Conservation (phyloP, 2,888 invertebrate genomes). For the Monochamus alternatus region DNA sequence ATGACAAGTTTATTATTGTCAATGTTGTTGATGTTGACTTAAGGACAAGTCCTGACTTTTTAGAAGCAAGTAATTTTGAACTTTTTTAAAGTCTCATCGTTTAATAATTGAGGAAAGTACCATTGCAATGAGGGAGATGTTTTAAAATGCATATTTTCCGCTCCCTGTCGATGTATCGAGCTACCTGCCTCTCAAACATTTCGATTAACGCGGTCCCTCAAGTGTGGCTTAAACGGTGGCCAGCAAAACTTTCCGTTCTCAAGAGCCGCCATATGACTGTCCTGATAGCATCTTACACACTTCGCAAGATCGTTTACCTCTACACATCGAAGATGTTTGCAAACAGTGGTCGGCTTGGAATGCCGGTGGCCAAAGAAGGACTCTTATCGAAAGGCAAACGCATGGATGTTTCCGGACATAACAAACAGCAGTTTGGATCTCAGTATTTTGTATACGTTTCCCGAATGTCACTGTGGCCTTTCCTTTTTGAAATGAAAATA, state of each 20-base stretch:
- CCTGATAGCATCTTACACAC: constrained; percentile 25
- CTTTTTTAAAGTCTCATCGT: no score
- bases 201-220: constrained; percentile 14
- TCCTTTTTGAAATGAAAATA: no score
- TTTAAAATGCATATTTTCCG: neutral
- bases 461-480: no score
- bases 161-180: neutral
- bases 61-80: no score
- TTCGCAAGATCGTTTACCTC: constrained; percentile 22
- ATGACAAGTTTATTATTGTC: no score
- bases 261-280: constrained; percentile 27
- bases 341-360: neutral
- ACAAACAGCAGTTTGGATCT: neutral
- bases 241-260: constrained; percentile 25
- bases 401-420: neutral
- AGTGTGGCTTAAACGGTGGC: constrained; percentile 7
- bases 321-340: constrained; percentile 12
- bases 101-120: no score
- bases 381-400: constrained; percentile 5
- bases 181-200: neutral
- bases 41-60: no score
- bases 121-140: no score
- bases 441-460: no score
- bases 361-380: neutral
- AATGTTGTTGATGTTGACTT: no score